phyloP scores from a whole-genome alignment of 2,113 vertebrate genomes.

The Rhinopomastus cyanomelas region DNA sequence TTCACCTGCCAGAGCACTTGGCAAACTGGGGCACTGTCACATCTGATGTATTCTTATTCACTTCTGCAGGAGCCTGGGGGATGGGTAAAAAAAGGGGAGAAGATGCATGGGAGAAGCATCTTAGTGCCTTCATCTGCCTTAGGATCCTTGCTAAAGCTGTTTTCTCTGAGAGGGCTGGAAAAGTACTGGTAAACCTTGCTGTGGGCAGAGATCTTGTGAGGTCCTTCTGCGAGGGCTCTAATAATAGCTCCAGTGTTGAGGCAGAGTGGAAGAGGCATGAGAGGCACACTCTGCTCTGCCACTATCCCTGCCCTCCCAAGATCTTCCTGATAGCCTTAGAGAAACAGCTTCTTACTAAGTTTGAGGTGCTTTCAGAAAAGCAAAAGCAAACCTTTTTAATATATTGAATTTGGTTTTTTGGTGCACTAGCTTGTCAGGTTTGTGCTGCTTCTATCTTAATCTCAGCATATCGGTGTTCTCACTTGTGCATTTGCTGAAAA shows the following conservation, averaged over 20 bases:
- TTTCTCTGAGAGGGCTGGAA: not conserved
- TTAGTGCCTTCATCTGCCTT: not conserved
- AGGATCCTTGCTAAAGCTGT: not conserved
- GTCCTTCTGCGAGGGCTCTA: not conserved
- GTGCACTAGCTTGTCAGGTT: not conserved
- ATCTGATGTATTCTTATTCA: not conserved
- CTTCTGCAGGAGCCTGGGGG: not conserved
- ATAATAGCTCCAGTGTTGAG: constrained; percentile 35
- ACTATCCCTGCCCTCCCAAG: not conserved
- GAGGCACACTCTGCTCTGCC: not conserved
- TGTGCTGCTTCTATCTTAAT: not conserved
- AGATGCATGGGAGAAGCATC: not conserved
- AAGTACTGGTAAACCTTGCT: constrained; percentile 7
- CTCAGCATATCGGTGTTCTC: not conserved
- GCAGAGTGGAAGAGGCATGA: constrained; percentile 20
- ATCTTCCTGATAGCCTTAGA: constrained; percentile 4
- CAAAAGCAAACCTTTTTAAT: not conserved
- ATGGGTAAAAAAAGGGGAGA: not conserved
- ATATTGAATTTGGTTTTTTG: not conserved
- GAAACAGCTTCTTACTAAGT: not conserved
- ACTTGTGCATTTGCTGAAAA: not conserved
- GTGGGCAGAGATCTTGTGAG: constrained; percentile 27
- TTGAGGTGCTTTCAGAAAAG: not conserved
- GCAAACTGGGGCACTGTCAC: not conserved
- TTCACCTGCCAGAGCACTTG: not conserved